Base-by-base conservation (phyloP, 1,140 invertebrate species). In the Onthophagus taurus region DNA sequence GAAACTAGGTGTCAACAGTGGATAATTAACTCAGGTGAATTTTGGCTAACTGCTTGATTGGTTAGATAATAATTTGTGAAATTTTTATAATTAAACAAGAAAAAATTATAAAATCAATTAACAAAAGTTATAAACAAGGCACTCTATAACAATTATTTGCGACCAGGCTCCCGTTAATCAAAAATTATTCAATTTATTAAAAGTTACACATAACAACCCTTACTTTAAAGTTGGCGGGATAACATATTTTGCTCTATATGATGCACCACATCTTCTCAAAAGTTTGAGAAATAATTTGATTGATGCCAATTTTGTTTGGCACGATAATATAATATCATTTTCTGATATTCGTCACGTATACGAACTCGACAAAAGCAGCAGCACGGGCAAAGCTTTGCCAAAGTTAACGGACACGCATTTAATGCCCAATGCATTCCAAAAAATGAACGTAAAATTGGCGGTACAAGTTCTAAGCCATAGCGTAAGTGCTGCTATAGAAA, bases 401-500 rank as follows among this genome's bases (percentile, higher is more conserved):
- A 55, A 57, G 45, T 13, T 60, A 38, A 58, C 48, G 2, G 46
- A 51, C 36, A 41, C 31, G 19, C 59, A 61, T 44, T 29, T 57
- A 1, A 49, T 57, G 24, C 59, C 57, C 11, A 58, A 52, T 39
- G 31, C 14, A 23, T 59, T 59, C 45, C 49, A 59, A 49, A 56
- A 57, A 51, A 57, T 59, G 57, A 54, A 47, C 38, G 55, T 57
- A 12, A 51, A 51, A 38, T 42, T 53, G 14, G 57, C 57, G 2
- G 47, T 41, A 3, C 57, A 59, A 50, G 38, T 58, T 21, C 53
- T 60, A 3, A 58, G 52, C 14, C 21, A 51, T 30, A 44, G 38
- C n/a, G 50, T 59, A 8, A 43, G 47, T 14, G 48, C 45, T 14
- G 49, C 55, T 21, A 46, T 59, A 2, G 42, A 43, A 47, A 47